Conservation (phyloP, 2,797 vertebrate species). For the Paratrypauchen microcephalus region DNA sequence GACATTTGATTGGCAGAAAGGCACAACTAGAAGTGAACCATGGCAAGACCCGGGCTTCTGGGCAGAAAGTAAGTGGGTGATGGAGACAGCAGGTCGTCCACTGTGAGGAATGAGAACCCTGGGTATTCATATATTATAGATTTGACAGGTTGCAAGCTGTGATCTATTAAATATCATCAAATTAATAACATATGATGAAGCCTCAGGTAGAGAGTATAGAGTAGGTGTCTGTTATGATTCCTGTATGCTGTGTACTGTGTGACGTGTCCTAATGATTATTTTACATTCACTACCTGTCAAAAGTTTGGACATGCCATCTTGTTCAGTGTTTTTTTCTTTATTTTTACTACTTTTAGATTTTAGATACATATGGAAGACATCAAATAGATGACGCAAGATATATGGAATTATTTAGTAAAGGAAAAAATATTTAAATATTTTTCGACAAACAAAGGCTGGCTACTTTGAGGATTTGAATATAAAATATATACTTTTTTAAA, state of each 20-base stretch:
- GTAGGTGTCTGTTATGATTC: not conserved
- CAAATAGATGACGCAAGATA: no score
- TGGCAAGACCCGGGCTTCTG: constrained; percentile 23
- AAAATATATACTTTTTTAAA: no score
- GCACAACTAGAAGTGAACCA: constrained; percentile 14
- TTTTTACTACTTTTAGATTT: no score
- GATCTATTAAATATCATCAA: constrained; percentile 17
- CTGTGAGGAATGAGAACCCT: constrained; percentile 24
- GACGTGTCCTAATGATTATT: not conserved
- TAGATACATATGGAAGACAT: no score
- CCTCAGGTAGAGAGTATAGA: not conserved
- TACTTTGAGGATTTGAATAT: no score
- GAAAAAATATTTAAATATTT: no score
- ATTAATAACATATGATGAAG: constrained; percentile 11
- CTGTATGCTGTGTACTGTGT: not conserved
- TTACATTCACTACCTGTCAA: no score
- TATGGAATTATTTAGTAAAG: no score
- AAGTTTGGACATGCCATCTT: no score
- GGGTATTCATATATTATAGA: constrained; percentile 16
- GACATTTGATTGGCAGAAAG: constrained; percentile 52
- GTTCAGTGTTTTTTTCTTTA: no score
- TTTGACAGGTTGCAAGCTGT: constrained; percentile 13
- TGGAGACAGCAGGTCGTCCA: constrained; percentile 37
- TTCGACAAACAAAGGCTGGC: no score
- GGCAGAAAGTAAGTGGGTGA: constrained; percentile 27